Evolutionary conservation across 2,113 vertebrate genomes (phyloP), one percentile per base, ranked within the genome.

Genomic region (Myrmophylax atrothorax): DNA sequence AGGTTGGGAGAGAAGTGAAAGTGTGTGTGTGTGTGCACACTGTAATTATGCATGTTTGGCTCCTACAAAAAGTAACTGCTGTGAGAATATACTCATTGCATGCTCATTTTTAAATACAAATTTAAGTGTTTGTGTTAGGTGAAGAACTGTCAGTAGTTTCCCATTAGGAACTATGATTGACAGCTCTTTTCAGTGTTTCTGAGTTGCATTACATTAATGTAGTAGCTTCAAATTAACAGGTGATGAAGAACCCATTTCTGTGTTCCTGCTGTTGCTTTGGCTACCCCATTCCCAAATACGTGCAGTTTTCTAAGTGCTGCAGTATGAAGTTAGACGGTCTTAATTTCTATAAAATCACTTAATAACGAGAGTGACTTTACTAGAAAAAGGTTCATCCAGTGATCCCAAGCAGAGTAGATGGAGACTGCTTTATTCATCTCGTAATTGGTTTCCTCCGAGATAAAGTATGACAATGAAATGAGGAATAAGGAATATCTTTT

Each of bases 1-100:
- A 78, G 85, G 37, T 58, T 73, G 72, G 46, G 64, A 63, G 83
- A 93, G 83, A 94, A 94, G 91, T 87, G 91, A 95, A 94, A 92
- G 77, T 84, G 87, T 80, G 20, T 66, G 7, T 46, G 38, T 37
- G 53, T 69, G 87, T 9, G 9, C 47, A 15, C 60, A 42, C 87
- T 72, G 55, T 74, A 49, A 77, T 87, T 90, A 63, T 6, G 4
- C 1, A 1, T 29, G 37, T 86, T 91, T 47, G 53, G 69, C 70
- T 96, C 44, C 49, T 68, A 23, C 49, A 72, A 59, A 62, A 83
- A 78, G 76, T 29, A 49, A 26, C 87, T 72, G 33, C 66, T 84
- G 77, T 3, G 22, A 93, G 47, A 93, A 84, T 55, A 47, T 50
- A 28, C 76, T 76, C 28, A 12, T n/a, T 75, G 69, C 23, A 3